These are phyloP conservation scores for Thomomys bottae DNA, from an alignment of 2,113 vertebrate genomes.

Conservation along the genomic window DNA sequence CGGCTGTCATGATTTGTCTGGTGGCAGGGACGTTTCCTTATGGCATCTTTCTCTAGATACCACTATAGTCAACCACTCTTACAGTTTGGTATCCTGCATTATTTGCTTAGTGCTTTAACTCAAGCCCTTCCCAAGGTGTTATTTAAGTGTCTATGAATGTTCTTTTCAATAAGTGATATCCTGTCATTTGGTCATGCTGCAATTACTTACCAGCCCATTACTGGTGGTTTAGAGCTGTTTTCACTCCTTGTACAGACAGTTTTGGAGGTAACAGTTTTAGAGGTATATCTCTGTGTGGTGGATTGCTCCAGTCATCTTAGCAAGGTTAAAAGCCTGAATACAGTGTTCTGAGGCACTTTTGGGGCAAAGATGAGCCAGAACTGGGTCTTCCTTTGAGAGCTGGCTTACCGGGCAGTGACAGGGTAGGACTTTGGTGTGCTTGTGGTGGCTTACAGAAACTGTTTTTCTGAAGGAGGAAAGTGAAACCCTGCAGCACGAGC, in stretches of 20 bases:
- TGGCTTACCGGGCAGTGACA: fast-evolving
- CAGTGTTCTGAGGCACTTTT: neutral
- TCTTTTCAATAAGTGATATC: neutral
- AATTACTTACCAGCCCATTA: neutral
- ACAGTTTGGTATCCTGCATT: neutral
- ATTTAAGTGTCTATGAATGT: neutral
- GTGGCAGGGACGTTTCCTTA: neutral
- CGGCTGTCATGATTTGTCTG: fast-evolving
- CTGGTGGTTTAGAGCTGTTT: neutral
- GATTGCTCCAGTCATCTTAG: neutral
- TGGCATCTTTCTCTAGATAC: no score
- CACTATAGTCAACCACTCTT: fast-evolving
- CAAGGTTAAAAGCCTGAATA: neutral
- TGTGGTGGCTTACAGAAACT: neutral
- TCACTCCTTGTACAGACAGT: neutral
- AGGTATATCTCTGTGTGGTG: neutral
- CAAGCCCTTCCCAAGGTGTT: neutral
- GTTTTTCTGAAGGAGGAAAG: neutral
- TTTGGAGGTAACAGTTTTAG: neutral
- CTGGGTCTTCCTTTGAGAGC: neutral
- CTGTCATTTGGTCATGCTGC: neutral
- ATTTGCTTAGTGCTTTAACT: neutral
- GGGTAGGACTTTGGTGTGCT: neutral
- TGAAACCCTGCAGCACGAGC: neutral
- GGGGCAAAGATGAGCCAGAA: neutral